phyloP scores from a whole-genome alignment of 2,797 vertebrate genomes.

The Vespertilio murinus region DNA sequence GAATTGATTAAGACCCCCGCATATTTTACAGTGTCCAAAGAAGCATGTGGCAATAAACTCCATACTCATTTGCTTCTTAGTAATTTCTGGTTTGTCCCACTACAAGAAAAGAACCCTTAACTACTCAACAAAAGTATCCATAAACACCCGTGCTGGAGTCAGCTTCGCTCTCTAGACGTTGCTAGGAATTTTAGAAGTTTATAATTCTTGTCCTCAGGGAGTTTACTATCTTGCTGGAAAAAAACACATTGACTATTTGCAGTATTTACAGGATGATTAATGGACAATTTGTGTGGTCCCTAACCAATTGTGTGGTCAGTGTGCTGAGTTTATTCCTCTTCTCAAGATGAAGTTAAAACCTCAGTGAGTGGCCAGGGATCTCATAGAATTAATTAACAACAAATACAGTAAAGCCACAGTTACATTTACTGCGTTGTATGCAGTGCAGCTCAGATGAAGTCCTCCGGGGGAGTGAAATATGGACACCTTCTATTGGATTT shows the following conservation, averaged over 20 bases:
- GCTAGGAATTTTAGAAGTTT: background rate
- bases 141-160: background rate
- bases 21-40: background rate
- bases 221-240: background rate
- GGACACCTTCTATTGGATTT: background rate
- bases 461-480: background rate
- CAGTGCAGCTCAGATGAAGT: background rate
- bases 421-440: background rate
- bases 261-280: conserved; percentile 47
- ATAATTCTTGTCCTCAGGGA: background rate
- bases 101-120: background rate
- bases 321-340: conserved; percentile 41
- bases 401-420: conserved; percentile 41
- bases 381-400: conserved; percentile 57
- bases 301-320: conserved; percentile 11
- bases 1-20: background rate
- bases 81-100: background rate
- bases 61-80: background rate
- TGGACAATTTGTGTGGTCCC: conserved; percentile 55
- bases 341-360: background rate
- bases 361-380: background rate
- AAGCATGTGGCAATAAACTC: background rate
- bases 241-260: background rate
- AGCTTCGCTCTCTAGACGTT: background rate
- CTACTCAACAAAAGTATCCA: background rate